Conservation (phyloP, 2,113 vertebrate species). For the Cyanoderma ruficeps region DNA sequence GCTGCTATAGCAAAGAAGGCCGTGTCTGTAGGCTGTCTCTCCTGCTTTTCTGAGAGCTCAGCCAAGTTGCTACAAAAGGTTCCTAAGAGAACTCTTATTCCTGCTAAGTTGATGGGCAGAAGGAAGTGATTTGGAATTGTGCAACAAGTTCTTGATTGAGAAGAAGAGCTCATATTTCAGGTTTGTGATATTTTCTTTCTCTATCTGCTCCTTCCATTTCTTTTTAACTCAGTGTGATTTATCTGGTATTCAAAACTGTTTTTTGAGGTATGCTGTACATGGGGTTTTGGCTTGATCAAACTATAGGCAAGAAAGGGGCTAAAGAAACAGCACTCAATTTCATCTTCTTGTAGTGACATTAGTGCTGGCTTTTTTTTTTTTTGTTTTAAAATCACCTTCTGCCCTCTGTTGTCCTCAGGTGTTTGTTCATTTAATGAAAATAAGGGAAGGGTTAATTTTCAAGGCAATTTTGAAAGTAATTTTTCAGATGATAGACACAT, state of each 20-base stretch:
- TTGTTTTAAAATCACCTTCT: not conserved
- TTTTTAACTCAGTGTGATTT: not conserved
- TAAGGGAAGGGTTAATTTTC: not conserved
- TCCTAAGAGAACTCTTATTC: not conserved
- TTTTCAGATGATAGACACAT: not conserved
- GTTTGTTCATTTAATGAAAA: not conserved
- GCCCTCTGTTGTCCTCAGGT: not conserved
- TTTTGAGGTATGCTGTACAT: not conserved
- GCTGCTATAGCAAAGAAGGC: not conserved
- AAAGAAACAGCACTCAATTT: not conserved
- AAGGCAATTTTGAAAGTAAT: not conserved
- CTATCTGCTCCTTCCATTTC: not conserved
- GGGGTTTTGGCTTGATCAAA: not conserved
- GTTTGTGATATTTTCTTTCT: not conserved
- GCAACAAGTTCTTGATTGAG: not conserved
- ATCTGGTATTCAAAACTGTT: not conserved
- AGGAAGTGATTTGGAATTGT: not conserved
- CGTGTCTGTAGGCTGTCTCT: not conserved
- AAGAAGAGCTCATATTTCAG: not conserved
- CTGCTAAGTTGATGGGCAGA: not conserved
- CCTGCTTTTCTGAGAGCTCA: not conserved
- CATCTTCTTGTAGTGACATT: accelerated
- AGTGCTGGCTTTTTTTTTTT: not conserved
- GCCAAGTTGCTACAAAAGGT: not conserved
- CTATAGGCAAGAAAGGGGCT: not conserved